Percentiles rank a stretch among this genome's conserved stretches.
These are phyloP conservation scores for Brachionus koreanus DNA, from an alignment of 1,140 invertebrate genomes.

Conservation along the genomic window DNA sequence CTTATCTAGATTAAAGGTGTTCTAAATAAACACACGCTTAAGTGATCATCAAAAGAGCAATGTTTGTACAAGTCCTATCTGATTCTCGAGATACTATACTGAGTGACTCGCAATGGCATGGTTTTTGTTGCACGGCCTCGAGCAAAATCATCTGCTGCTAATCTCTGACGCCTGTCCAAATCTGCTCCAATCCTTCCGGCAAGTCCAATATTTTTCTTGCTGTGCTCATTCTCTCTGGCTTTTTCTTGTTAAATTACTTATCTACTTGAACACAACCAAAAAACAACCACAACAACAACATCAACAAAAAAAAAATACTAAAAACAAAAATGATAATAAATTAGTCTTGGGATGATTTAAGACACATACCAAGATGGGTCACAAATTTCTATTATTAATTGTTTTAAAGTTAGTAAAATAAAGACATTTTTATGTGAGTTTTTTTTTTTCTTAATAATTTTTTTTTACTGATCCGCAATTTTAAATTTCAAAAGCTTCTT, in stretches of 20 bases:
- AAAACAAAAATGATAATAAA: background rate
- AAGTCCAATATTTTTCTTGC: too few relatives aligned
- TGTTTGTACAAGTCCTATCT: background rate
- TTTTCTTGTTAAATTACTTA: background rate
- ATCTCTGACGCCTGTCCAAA: background rate
- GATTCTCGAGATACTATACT: background rate
- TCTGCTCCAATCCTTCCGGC: too few relatives aligned
- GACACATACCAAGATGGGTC: background rate
- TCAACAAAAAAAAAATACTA: background rate
- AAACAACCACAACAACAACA: too few relatives aligned
- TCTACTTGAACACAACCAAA: background rate
- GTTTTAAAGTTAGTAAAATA: background rate
- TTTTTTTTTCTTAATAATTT: too few relatives aligned
- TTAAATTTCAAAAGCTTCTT: too few relatives aligned
- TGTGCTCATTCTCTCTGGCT: too few relatives aligned
- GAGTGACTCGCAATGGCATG: background rate
- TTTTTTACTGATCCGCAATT: too few relatives aligned
- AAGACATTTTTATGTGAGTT: too few relatives aligned
- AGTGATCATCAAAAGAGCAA: constrained; percentile 21
- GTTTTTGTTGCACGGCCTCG: background rate
- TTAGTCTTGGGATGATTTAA: background rate
- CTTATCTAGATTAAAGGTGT: background rate
- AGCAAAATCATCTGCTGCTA: background rate
- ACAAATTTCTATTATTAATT: background rate
- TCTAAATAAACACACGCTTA: constrained; percentile 18